These are phyloP conservation scores for Diadumene lineata DNA, from an alignment of 92 coral and sea anemone species.

Conservation along the genomic window DNA sequence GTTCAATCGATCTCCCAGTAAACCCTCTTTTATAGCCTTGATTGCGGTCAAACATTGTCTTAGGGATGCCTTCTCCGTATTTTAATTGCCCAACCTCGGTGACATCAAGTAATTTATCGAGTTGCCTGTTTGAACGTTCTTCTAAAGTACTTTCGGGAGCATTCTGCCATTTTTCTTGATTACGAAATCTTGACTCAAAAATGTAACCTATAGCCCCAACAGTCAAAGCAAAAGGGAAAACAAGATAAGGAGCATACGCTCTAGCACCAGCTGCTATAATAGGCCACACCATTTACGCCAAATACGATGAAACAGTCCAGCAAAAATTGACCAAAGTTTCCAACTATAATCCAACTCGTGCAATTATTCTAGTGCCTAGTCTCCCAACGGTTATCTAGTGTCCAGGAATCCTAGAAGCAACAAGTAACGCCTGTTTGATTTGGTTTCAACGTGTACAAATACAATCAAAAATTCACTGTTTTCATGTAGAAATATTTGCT, in stretches of 20 bases:
- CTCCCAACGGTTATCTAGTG: not conserved
- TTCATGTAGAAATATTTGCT: not conserved
- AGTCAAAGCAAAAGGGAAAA: slow-evolving; percentile 86
- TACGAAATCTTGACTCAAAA: slow-evolving; percentile 80
- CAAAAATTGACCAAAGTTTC: not conserved
- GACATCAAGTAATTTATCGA: slow-evolving; percentile 72
- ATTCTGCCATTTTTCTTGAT: slow-evolving; percentile 73
- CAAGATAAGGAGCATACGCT: slow-evolving; percentile 88
- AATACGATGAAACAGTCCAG: not conserved
- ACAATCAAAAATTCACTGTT: slow-evolving; percentile 1
- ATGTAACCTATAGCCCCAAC: slow-evolving; percentile 89
- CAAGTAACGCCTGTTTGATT: slow-evolving; percentile 33
- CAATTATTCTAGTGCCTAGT: slow-evolving; percentile 3
- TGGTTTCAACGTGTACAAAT: slow-evolving; percentile 28
- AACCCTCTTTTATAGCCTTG: slow-evolving; percentile 79
- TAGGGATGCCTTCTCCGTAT: slow-evolving; percentile 76
- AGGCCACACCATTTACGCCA: slow-evolving; percentile 58
- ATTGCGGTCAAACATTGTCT: slow-evolving; percentile 87
- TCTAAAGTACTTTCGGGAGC: slow-evolving; percentile 93
- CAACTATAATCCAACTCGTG: not conserved
- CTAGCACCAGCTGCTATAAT: slow-evolving; percentile 71
- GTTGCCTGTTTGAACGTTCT: slow-evolving; percentile 78
- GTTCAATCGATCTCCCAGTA: slow-evolving; percentile 72
- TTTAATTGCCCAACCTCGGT: slow-evolving; percentile 79
- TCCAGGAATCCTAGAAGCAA: not conserved